Conservation (phyloP, 1,140 invertebrate genomes). For the Drosophila nebulosa region DNA sequence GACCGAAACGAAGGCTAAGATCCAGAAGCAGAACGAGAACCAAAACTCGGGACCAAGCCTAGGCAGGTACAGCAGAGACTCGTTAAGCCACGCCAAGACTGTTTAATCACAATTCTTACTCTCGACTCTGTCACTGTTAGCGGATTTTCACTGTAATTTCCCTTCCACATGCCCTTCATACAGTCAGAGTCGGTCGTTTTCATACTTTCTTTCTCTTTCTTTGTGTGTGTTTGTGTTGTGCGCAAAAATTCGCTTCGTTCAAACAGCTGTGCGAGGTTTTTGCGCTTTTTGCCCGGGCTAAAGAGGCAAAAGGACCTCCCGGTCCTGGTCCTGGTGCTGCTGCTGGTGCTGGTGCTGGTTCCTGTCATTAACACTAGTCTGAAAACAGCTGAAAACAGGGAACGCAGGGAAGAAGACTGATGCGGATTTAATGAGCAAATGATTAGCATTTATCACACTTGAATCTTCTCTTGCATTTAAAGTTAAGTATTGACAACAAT, state of each 20-base stretch:
- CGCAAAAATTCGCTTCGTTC: constrained; percentile 46
- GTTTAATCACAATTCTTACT: background rate
- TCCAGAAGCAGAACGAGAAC: background rate
- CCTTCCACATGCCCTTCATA: constrained; percentile 46
- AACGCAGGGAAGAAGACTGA: constrained; percentile 42
- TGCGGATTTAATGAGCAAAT: constrained; percentile 76
- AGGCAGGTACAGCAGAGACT: constrained; percentile 21
- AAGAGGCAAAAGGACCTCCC: background rate
- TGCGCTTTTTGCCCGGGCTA: constrained; percentile 15
- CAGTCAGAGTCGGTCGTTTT: background rate
- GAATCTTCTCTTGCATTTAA: background rate
- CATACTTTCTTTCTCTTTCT: background rate
- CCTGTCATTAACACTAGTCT: constrained; percentile 64
- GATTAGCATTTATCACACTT: constrained; percentile 61
- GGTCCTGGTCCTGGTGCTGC: background rate
- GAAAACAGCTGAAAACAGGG: background rate
- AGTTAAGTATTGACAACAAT: constrained; percentile 20
- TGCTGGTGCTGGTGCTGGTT: constrained; percentile 7
- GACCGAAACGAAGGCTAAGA: background rate
- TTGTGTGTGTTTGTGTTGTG: constrained; percentile 25
- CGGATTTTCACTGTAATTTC: constrained; percentile 24
- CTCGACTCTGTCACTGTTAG: too few species aligned
- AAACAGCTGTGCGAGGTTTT: constrained; percentile 53
- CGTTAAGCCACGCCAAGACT: background rate
- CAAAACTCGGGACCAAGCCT: constrained; percentile 3